Percentiles rank a stretch among this genome's conserved stretches.
phyloP scores from a whole-genome alignment of 2,797 vertebrate genomes.

The Sebastiscus tertius region DNA sequence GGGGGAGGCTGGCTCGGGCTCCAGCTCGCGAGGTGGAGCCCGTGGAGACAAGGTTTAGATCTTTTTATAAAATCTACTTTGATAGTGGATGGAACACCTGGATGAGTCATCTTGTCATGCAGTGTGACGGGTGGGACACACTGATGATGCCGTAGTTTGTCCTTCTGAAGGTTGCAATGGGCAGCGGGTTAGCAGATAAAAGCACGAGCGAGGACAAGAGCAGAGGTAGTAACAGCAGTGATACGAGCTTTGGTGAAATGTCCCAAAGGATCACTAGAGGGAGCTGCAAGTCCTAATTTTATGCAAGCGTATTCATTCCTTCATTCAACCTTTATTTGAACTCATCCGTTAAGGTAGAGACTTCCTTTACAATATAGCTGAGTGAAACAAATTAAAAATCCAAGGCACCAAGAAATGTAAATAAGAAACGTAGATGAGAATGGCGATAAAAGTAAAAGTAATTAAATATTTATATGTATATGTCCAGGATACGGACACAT shows the following conservation, averaged over 20 bases:
- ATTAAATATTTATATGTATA: background rate
- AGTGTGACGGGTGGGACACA: background rate
- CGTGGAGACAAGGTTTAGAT: conserved; percentile 71
- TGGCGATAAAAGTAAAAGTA: background rate
- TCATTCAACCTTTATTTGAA: background rate
- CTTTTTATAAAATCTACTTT: background rate
- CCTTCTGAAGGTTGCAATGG: background rate
- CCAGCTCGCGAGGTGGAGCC: conserved; percentile 49
- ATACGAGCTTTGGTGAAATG: background rate
- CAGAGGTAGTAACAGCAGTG: background rate
- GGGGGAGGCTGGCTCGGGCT: conserved; percentile 76
- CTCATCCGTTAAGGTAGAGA: background rate
- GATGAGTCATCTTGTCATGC: background rate
- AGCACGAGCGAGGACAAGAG: background rate
- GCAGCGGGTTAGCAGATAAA: background rate
- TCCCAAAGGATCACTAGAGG: conserved; percentile 39
- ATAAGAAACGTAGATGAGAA: background rate
- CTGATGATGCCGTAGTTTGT: background rate
- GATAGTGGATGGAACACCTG: background rate
- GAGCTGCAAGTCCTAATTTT: conserved; percentile 7
- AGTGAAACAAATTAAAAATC: background rate
- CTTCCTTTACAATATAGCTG: background rate
- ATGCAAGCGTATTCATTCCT: background rate
- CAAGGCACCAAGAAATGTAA: background rate
- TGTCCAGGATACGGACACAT: background rate